phyloP scores from a whole-genome alignment of 2,113 vertebrate genomes.

The Varanus komodoensis region DNA sequence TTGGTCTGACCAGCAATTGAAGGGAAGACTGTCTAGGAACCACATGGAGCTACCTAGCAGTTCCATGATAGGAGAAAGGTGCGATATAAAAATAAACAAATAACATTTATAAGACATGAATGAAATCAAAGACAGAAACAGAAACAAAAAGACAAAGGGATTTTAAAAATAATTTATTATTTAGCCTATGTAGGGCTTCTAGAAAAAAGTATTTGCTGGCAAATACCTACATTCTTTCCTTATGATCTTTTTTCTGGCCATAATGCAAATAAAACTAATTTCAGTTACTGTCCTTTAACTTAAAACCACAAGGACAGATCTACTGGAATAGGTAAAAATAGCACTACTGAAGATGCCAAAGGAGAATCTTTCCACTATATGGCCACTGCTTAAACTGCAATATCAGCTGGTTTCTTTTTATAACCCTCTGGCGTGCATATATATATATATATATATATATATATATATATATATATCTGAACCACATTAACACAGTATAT shows the following conservation, averaged over 20 bases:
- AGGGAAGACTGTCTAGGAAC: no score
- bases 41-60: no score
- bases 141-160: neutral
- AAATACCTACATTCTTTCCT: conserved; percentile 25
- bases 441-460: no score
- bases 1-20: no score
- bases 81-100: no score
- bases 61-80: no score
- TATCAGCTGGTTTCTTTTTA: conserved; percentile 66
- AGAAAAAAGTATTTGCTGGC: neutral
- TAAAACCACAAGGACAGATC: conserved; percentile 68
- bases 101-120: no score
- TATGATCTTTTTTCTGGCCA: neutral
- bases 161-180: neutral
- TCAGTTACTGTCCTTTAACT: conserved; percentile 60
- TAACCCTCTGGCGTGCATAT: conserved; percentile 41
- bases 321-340: conserved; percentile 75
- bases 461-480: neutral
- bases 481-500: conserved; percentile 28
- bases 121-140: neutral
- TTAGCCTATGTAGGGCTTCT: no score
- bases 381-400: conserved; percentile 62
- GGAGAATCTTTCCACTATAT: conserved; percentile 68
- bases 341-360: conserved; percentile 64
- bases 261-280: conserved; percentile 56